Evolutionary conservation across 2,797 vertebrate species (phyloP).

Genomic region (Arrhamphus sclerolepis): DNA sequence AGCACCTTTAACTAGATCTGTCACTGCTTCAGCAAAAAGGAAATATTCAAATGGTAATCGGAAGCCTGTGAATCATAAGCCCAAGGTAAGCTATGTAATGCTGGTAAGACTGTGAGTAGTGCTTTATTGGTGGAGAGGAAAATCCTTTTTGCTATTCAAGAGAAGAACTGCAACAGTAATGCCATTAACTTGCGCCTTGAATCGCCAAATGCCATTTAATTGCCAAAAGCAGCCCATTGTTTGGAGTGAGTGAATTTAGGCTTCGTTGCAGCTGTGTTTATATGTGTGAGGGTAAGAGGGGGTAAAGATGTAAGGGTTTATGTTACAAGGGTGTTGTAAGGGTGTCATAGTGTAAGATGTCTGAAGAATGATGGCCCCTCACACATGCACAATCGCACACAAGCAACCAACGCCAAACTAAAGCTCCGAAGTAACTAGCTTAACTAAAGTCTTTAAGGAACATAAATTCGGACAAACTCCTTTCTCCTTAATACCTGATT

Average conservation of each 20-base stretch:
- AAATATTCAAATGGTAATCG: conserved; percentile 86
- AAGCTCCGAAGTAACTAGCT: conserved; percentile 99
- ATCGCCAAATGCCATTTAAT: conserved; percentile 86
- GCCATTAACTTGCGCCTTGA: conserved; percentile 85
- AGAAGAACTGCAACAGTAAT: conserved; percentile 85
- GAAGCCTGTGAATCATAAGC: conserved; percentile 85
- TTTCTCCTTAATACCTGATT: conserved; percentile 99
- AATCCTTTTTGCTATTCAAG: conserved; percentile 85
- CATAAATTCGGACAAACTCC: conserved; percentile 99
- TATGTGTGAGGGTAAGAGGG: conserved; percentile 60
- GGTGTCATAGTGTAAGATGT: conserved; percentile 81
- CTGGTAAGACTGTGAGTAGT: conserved; percentile 86
- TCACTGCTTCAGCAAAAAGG: conserved; percentile 62
- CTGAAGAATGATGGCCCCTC: conserved; percentile 81
- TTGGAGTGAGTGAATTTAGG: conserved; percentile 79
- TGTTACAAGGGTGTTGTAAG: conserved; percentile 66
- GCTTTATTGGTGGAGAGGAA: conserved; percentile 84
- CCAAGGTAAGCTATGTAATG: conserved; percentile 87
- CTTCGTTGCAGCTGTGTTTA: conserved; percentile 62
- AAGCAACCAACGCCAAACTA: conserved; percentile 86
- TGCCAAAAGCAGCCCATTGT: conserved; percentile 85
- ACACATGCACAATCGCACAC: conserved; percentile 79
- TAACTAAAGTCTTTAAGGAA: conserved; percentile 99
- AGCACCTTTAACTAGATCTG: conserved; percentile 70
- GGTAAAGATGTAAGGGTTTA: conserved; percentile 76